Evolutionary conservation across 92 coral and sea anemone species (phyloP), one percentile per base, ranked within the genome.

Genomic region (Meandrina meandrites): DNA sequence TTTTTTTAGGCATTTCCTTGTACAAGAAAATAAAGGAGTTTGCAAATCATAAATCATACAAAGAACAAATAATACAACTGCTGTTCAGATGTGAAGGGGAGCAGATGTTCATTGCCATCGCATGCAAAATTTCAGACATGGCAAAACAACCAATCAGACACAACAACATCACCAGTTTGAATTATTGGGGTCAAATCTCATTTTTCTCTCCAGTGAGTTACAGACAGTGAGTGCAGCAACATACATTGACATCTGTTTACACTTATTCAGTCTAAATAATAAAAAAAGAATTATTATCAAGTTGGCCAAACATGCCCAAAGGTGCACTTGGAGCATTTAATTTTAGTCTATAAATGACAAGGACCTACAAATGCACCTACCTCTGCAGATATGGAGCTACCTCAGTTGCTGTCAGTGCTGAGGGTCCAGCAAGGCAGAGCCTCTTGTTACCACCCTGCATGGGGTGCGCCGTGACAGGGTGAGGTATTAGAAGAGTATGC

Each of bases 401-500:
- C 57, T 94, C 94, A 37, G 85, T 54, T 24, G 96, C 83, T 3
- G 94, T 89, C 66, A 91, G 84, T 8, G 96, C 98, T 24, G 86
- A 89, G 1, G 99, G 91, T 18, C 99, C 99, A 53, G 99, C 99
- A 14, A 97, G 88, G 45, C 99, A 91, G 32, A 84, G 91, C 79
- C 94, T 89, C 90, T 95, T 95, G 62, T 81, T 92, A 37, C 92
- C 89, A 24, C 94, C 96, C 76, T 91, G 91, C 27, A 87, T 87
- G 48, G 91, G 94, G 24, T 69, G 36, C 78, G 98, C 91, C 9
- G 99, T 97, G 4, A 95, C 95, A 21, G 99, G 99, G 47, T 88
- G 95, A 12, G 97, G 98, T 0, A 95, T 91, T 30, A 90, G 90
- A 28, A 91, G 72, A 69, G 92, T 57, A 36, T 94, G 93, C 24